Evolutionary conservation across 2,113 vertebrate species (phyloP), one percentile per base, ranked within the genome.

Genomic region (Carlito syrichta): DNA sequence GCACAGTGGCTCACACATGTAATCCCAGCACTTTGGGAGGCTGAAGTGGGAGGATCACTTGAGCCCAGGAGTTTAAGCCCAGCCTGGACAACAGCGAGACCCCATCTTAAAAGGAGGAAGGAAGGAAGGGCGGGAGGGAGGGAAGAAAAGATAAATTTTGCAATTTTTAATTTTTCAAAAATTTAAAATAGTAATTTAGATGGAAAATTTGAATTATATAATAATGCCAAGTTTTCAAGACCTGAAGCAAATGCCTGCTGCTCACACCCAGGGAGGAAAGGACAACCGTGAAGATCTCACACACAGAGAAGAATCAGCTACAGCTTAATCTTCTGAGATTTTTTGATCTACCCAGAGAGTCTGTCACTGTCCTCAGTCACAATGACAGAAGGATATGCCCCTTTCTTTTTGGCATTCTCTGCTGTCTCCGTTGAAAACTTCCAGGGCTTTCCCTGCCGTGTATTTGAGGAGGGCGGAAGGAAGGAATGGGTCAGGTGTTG

Each of bases 211-310:
- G 50, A 77, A 86, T 94, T 82, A 50, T 71, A 3, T 76, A 96
- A 69, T 66, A 90, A 63, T 78, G 78, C 56, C 68, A 87, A 66
- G 9, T 97, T 89, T 79, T 95, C 74, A 89, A 58, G 89, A 84
- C 25, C 63, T 60, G 50, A 76, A 23, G 48, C 94, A 85, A 89
- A 69, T 68, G 78, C 13, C 50, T 89, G 30, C 66, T 81, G 20
- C 63, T 60, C 35, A 48, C 56, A 88, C 62, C 54, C 45, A 52
- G 58, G 12, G 43, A 82, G 60, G 30, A 56, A 63, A 16, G 54
- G 17, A 82, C 30, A 73, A 63, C 4, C 89, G 40, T n/a, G 23
- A 62, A 32, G 6, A 45, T 5, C 30, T 74, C 60, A 84, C 45
- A 69, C 27, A 17, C 19, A 17, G 58, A 71, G 22, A 77, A 6